Evolutionary conservation across 2,113 vertebrate genomes (phyloP).

Genomic region (Cardinalis cardinalis): DNA sequence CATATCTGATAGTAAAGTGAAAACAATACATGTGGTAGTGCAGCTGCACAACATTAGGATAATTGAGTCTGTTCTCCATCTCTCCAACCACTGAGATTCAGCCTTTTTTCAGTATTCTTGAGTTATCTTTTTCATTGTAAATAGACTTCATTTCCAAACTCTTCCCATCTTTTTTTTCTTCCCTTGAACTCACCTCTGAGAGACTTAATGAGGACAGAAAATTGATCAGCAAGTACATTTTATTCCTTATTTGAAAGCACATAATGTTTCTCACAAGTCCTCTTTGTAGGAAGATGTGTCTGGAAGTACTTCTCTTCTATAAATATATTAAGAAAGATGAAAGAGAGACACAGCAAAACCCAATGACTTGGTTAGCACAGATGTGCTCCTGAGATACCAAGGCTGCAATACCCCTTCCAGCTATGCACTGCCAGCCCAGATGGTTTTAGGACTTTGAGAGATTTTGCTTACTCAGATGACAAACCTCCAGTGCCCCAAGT

Average conservation of each 20-base stretch:
- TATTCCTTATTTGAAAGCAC: constrained; percentile 28
- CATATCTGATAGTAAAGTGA: neutral
- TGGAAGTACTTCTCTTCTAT: neutral
- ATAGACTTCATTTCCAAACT: constrained; percentile 7
- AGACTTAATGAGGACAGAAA: constrained; percentile 47
- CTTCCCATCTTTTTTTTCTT: neutral
- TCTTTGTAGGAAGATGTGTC: neutral
- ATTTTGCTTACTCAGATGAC: neutral
- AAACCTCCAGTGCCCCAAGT: neutral
- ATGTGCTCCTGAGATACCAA: neutral
- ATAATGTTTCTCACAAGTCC: neutral
- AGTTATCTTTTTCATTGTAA: neutral
- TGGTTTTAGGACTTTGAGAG: neutral
- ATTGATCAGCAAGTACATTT: neutral
- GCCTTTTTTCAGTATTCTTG: neutral
- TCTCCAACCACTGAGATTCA: neutral
- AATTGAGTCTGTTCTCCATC: neutral
- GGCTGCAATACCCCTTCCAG: neutral
- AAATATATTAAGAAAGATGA: neutral
- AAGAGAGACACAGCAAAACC: neutral
- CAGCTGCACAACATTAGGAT: constrained; percentile 3
- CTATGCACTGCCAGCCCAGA: neutral
- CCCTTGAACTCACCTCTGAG: constrained; percentile 36
- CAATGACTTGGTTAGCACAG: neutral
- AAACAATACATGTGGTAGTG: neutral